Percentiles rank a stretch among this genome's conserved stretches.
phyloP scores from a whole-genome alignment of 2,888 invertebrate genomes.

The Pediacus dermestoides region DNA sequence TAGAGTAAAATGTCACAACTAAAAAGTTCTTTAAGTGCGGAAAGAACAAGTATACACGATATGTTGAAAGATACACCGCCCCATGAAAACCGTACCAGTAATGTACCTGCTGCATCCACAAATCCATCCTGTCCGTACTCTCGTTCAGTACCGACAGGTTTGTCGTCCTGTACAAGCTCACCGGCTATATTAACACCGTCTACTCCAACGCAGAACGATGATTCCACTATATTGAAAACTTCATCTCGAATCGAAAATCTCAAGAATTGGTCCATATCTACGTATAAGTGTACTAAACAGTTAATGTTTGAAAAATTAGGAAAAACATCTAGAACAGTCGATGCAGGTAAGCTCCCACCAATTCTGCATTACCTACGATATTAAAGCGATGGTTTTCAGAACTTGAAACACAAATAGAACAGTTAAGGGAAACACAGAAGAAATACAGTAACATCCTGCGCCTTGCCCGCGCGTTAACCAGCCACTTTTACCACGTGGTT shows the following conservation, averaged over 20 bases:
- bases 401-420: constrained; percentile 90
- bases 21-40: constrained; percentile 48
- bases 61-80: constrained; percentile 82
- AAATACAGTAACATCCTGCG: constrained; percentile 87
- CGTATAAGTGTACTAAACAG: constrained; percentile 97
- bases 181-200: constrained; percentile 53
- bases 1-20: constrained; percentile 41
- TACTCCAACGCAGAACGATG: constrained; percentile 53
- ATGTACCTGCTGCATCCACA: constrained; percentile 71
- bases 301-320: constrained; percentile 94
- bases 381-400: constrained; percentile 53
- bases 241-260: constrained; percentile 86
- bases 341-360: constrained; percentile 62
- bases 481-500: constrained; percentile 85
- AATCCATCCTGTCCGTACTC: constrained; percentile 64
- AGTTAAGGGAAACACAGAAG: constrained; percentile 88
- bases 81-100: constrained; percentile 70
- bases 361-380: constrained; percentile 2
- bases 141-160: constrained; percentile 66
- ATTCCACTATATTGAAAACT: constrained; percentile 61
- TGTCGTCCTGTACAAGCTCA: constrained; percentile 45
- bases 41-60: constrained; percentile 73
- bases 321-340: constrained; percentile 86
- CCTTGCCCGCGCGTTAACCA: constrained; percentile 78
- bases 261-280: constrained; percentile 96